Evolutionary conservation across 2,888 invertebrate genomes (phyloP).

Genomic region (Masnerella sp.): DNA sequence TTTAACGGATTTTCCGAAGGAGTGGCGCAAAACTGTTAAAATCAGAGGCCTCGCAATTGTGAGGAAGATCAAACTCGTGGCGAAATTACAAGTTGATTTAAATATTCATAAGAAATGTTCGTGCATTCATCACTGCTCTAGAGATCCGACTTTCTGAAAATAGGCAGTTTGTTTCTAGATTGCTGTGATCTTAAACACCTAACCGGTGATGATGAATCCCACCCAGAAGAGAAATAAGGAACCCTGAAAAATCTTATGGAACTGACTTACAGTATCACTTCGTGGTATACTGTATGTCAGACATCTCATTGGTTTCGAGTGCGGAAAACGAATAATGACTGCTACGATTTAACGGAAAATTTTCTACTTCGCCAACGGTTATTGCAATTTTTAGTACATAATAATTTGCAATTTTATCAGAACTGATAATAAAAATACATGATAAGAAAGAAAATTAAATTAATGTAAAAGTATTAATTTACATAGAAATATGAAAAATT

Average conservation of each 20-base stretch:
- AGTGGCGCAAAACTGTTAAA: conserved; percentile 31
- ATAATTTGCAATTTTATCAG: too few species aligned
- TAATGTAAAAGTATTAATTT: too few species aligned
- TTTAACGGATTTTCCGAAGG: conserved; percentile 27
- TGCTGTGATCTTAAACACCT: conserved; percentile 22
- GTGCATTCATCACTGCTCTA: conserved; percentile 18
- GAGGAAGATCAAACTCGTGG: conserved; percentile 22
- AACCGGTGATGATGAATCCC: conserved; percentile 24
- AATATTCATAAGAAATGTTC: conserved; percentile 13
- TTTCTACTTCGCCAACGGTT: too few species aligned
- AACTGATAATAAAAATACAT: too few species aligned
- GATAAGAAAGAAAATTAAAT: too few species aligned
- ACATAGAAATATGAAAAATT: too few species aligned
- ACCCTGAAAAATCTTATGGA: conserved; percentile 15
- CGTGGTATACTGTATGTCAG: too few species aligned
- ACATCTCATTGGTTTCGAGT: too few species aligned
- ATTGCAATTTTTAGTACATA: too few species aligned
- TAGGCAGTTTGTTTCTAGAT: conserved; percentile 14
- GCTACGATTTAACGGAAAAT: too few species aligned
- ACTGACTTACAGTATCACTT: too few species aligned
- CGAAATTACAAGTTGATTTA: conserved; percentile 21
- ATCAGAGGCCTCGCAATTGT: conserved; percentile 11
- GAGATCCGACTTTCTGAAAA: conserved; percentile 23
- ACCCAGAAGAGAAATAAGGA: conserved; percentile 10
- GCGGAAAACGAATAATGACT: too few species aligned